A percentile compares a stretch with the other conserved stretches of the same genome.
These are phyloP conservation scores for Plebejus argus DNA, from an alignment of 2,888 invertebrate genomes.

Conservation along the genomic window DNA sequence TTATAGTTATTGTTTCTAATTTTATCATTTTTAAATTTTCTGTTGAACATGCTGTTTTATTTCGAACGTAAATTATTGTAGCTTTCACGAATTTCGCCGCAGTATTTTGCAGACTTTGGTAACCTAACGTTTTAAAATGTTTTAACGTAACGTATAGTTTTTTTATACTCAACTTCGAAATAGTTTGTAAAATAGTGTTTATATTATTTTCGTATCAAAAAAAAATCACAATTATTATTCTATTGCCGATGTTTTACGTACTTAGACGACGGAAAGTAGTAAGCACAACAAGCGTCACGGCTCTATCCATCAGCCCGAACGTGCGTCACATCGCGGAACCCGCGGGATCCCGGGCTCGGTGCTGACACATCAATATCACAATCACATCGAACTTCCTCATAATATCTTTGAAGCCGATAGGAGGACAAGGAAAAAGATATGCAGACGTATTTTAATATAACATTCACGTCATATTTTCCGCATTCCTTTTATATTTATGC, in stretches of 20 bases:
- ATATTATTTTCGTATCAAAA: no score
- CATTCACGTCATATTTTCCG: not conserved
- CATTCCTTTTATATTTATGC: no score
- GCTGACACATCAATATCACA: not conserved
- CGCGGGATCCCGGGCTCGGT: not conserved
- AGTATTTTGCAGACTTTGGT: not conserved
- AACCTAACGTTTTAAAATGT: no score
- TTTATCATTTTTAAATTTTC: not conserved
- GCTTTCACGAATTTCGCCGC: not conserved
- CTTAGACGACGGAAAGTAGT: not conserved
- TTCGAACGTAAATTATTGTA: not conserved
- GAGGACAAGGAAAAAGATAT: not conserved
- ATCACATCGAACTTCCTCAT: not conserved
- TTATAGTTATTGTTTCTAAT: conserved; percentile 2
- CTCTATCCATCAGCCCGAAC: not conserved
- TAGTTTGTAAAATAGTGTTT: no score
- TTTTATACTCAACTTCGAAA: no score
- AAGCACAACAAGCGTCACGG: not conserved
- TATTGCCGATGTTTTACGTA: no score
- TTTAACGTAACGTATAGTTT: no score
- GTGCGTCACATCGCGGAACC: not conserved
- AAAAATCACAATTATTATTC: no score
- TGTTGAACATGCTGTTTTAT: not conserved
- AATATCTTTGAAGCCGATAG: not conserved
- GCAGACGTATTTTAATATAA: not conserved